A percentile compares a stretch with the other conserved stretches of the same genome.
phyloP scores from a whole-genome alignment of 2,113 vertebrate species.

The Salvator merianae region DNA sequence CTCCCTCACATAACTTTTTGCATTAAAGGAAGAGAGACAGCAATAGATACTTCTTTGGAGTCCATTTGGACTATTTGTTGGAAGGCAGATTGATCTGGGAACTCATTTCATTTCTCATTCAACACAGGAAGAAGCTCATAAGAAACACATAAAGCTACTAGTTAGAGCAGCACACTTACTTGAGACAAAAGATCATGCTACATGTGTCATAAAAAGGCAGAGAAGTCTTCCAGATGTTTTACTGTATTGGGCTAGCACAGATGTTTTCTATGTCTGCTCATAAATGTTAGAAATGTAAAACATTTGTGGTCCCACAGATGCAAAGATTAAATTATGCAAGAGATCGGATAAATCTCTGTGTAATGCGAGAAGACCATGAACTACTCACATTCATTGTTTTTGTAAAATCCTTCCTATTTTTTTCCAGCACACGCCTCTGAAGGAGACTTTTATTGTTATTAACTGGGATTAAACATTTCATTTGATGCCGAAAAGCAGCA shows the following conservation, averaged over 20 bases:
- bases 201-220: slow-evolving; percentile 77
- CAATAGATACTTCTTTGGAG: too few species aligned
- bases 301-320: slow-evolving; percentile 81
- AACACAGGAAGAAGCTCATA: slow-evolving; percentile 56
- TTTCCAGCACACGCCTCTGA: slow-evolving; percentile 47
- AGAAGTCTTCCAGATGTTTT: slow-evolving; percentile 80
- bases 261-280: slow-evolving; percentile 81
- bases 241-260: slow-evolving; percentile 76
- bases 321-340: slow-evolving; percentile 80
- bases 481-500: slow-evolving; percentile 50
- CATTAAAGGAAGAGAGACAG: not conserved
- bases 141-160: slow-evolving; percentile 74
- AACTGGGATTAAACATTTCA: slow-evolving; percentile 60
- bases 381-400: slow-evolving; percentile 72
- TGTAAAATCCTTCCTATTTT: slow-evolving; percentile 56
- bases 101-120: slow-evolving; percentile 60
- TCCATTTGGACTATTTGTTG: slow-evolving; percentile 46
- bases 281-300: slow-evolving; percentile 82
- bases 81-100: slow-evolving; percentile 57
- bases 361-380: slow-evolving; percentile 77
- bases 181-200: slow-evolving; percentile 80
- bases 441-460: slow-evolving; percentile 65
- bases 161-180: slow-evolving; percentile 80
- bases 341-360: slow-evolving; percentile 79
- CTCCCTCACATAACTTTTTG: not conserved